Percentiles rank a stretch among this genome's conserved stretches.
phyloP scores from a whole-genome alignment of 2,113 vertebrate genomes.

The Sakesphorus luctuosus region DNA sequence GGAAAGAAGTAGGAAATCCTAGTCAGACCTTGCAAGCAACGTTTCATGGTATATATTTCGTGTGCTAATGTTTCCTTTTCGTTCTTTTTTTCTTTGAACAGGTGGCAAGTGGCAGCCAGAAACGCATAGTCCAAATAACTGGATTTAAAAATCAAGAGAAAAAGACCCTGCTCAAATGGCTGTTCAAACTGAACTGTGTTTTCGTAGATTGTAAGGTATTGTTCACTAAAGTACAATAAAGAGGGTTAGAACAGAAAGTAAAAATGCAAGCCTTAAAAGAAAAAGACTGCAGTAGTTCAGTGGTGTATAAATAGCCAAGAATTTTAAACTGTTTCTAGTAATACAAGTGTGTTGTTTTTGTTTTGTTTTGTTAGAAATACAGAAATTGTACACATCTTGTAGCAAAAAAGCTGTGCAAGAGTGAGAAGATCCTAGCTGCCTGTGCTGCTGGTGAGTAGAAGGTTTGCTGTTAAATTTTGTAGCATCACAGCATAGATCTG shows the following conservation, averaged over 20 bases:
- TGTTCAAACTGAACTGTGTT: conserved; percentile 73
- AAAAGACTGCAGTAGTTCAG: background rate
- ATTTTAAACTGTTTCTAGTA: background rate
- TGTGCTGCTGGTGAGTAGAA: conserved; percentile 90
- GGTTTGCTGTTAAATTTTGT: background rate
- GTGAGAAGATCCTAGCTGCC: conserved; percentile 93
- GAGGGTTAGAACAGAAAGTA: background rate
- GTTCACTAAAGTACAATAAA: background rate
- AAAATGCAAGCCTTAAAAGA: background rate
- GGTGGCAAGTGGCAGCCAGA: conserved; percentile 55
- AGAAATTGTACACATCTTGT: conserved; percentile 87
- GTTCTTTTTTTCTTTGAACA: background rate
- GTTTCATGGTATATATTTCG: accelerated
- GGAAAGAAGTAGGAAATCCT: background rate
- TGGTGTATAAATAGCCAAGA: background rate
- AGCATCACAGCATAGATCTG: background rate
- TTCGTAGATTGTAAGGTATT: conserved; percentile 69
- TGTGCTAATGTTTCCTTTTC: background rate
- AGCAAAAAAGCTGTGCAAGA: conserved; percentile 82
- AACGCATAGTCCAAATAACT: conserved; percentile 75
- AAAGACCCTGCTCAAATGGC: conserved; percentile 17
- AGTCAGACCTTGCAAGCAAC: accelerated
- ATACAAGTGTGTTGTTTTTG: background rate
- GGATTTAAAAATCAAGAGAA: conserved; percentile 79
- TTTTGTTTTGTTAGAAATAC: conserved; percentile 82